Evolutionary conservation across 1,140 invertebrate species (phyloP), one percentile per base, ranked within the genome.

Genomic region (Sesamia nonagrioides): DNA sequence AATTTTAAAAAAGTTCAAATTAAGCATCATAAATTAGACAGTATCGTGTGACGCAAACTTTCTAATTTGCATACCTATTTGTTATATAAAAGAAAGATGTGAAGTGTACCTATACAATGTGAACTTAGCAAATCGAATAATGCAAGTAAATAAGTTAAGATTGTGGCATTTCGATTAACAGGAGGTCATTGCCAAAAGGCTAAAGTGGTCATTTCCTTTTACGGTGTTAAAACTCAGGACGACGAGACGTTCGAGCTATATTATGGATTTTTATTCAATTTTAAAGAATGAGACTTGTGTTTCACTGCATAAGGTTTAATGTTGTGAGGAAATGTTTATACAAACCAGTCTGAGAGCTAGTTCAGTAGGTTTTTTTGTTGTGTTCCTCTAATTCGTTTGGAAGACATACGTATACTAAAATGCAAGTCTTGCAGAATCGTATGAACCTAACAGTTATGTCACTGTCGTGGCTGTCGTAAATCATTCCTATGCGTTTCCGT

Each of bases 181-280:
- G 82, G 85, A 84, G 83, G 90, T 92, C 89, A 92, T 92, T 91
- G 88, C 92, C 93, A 92, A 94, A 94, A 92, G 84, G 82, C 84
- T 88, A 86, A 89, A 89, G 83, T 88, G 85, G 92, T 89, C 85
- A 85, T 93, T 90, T 89, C 92, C 92, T 88, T 92, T 88, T 92
- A 90, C 86, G 89, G 92, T 80, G 79, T 87, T 89, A 94, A 91
- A 91, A 88, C 86, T 88, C 80, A 82, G 82, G 84, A 83, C 84
- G 84, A 83, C 86, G 78, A 87, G 86, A 86, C 84, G 83, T 72
- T 75, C 66, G 77, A 87, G 85, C 82, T 80, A 66, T 74, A 86
- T 80, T 78, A 78, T 86, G 82, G 81, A 83, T 84, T 83, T 85
- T 83, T 83, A 84, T 78, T 66, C 60, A 69, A 79, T 83, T 83